These are phyloP conservation scores for Brenthis ino DNA, from an alignment of 2,888 invertebrate species.

Conservation along the genomic window DNA sequence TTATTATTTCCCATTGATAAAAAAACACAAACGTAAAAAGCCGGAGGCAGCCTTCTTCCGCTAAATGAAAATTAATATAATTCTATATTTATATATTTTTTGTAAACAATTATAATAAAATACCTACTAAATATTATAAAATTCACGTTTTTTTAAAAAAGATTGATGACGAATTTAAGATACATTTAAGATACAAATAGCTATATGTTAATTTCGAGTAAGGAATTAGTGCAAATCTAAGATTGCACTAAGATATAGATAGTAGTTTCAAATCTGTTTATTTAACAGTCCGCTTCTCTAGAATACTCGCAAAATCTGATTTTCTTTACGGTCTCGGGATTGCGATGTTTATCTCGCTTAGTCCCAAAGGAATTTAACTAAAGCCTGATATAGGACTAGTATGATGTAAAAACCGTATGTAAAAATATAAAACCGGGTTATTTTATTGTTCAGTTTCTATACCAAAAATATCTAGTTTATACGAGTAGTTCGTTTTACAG, in stretches of 20 bases:
- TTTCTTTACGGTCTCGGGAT: slow-evolving; percentile 34
- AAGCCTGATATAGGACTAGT: slow-evolving; percentile 16
- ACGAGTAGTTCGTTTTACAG: too few relatives aligned
- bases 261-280: slow-evolving; percentile 29
- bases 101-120: too few relatives aligned
- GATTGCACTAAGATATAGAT: slow-evolving; percentile 9
- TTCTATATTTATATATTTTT: too few relatives aligned
- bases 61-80: too few relatives aligned
- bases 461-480: too few relatives aligned
- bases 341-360: slow-evolving; percentile 36
- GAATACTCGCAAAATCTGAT: slow-evolving; percentile 34
- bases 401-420: slow-evolving; percentile 10
- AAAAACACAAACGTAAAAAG: too few relatives aligned
- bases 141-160: too few relatives aligned
- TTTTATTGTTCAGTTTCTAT: not conserved
- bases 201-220: not conserved
- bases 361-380: slow-evolving; percentile 18
- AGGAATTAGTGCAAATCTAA: slow-evolving; percentile 4
- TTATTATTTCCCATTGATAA: too few relatives aligned
- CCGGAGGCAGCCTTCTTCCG: too few relatives aligned
- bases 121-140: too few relatives aligned
- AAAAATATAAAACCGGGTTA: not conserved
- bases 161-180: too few relatives aligned
- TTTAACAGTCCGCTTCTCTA: slow-evolving; percentile 27
- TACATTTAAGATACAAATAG: too few relatives aligned